Evolutionary conservation across 2,797 vertebrate species (phyloP), one percentile per base, ranked within the genome.

Genomic region (Tapirus indicus): DNA sequence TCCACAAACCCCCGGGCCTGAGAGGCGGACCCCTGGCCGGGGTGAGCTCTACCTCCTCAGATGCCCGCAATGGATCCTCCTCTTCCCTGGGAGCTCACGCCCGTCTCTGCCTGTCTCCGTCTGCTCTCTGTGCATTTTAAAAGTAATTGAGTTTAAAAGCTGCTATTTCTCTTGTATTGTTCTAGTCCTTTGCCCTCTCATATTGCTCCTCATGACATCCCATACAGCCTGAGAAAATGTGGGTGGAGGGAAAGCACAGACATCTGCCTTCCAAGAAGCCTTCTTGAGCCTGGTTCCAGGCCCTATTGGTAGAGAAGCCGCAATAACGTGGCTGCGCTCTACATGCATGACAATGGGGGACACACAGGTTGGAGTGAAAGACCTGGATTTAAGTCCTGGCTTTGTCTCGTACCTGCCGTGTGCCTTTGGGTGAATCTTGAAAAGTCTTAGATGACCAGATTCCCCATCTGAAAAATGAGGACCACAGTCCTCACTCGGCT

Each of bases 51-150:
- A 2, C n/a, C 35, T 85, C 8, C 5, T 29, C 52, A 75, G 78
- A 49, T 8, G 27, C 18, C 78, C 13, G 23, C 44, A 10, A 1
- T 0, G 1, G 44, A 47, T 54, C 11, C 27, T 60, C 56, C 18
- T 77, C 52, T 80, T 32, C 7, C 18, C 20, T 21, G 38, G 52
- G 49, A 80, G 47, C 12, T 29, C 20, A 7, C 0, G 3, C 35
- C 49, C 4, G 71, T 38, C 68, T 62, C 32, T 32, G 56, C 47
- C 16, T 35, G 10, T 80, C 64, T 85, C 58, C 9, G 35, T 35
- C 41, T 47, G 44, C 14, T 41, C 23, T 41, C 25, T 84, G 14
- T 27, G 23, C 14, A 56, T 84, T 83, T 80, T 11, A 66, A 54
- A 95, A 78, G 47, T 9, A 52, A 56, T 71, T 38, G 47, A 38